Base-by-base conservation (phyloP, 2,888 invertebrate species). In the Itoplectis maculator region DNA sequence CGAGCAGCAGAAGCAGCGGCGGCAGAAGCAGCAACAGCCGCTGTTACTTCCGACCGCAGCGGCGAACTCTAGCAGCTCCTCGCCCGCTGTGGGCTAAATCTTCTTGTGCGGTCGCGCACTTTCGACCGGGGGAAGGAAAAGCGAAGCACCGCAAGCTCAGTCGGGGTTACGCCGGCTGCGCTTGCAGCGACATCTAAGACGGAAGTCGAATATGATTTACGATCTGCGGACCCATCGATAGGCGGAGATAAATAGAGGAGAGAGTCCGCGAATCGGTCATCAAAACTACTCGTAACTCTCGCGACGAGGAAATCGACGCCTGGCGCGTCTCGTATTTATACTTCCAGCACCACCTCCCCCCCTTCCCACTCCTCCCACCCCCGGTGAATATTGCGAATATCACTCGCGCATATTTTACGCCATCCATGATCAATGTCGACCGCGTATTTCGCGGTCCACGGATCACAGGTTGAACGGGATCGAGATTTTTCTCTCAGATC, bases 161-260 rank as follows among this genome's bases (percentile, higher is more conserved):
- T 82, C 72, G 89, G 87, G 89, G 86, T 86, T 86, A 85, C 77
- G 84, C 86, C 75, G 59, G 83, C 84, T 83, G 83, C 66, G 74
- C 82, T 76, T 70, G 79, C 85, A 74, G 66, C 29, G 75, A 79
- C 82, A 75, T 66, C 68, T n/a, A 54, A 82, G 75, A 79, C 79
- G 82, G 79, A 82, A 82, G 79, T 79, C 79, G 79, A 82, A 82
- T 82, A 82, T 79, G 82, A 82, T 82, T 82, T 82, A 82, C 75
- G 82, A 79, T 72, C n/a, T n/a, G 29, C 29, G 65, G 42, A 56
- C 2, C 79, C 66, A 72, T 72, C 82, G 84, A 81, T 79, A 78
- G 82, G 54, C 47, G 74, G 63, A 81, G 81, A 79, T 83, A 79
- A 79, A 69, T 77, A 45, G 49, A 74, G 65, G 66, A 63, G 70